Percentiles rank a stretch among this genome's conserved stretches.
phyloP scores from a whole-genome alignment of 2,797 vertebrate species.

The Pitangus sulphuratus region DNA sequence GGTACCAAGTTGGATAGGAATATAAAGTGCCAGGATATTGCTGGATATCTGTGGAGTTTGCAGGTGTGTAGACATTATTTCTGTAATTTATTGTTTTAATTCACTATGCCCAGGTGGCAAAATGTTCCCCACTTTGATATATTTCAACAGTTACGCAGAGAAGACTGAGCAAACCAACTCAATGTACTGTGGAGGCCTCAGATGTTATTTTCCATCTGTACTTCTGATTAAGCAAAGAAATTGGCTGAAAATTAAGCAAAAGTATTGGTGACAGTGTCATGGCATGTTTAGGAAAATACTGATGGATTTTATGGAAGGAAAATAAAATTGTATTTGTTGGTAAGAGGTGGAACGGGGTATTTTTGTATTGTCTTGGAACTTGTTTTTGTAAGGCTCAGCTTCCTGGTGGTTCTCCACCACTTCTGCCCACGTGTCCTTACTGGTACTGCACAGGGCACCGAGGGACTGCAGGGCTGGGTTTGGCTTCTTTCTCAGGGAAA shows the following conservation, averaged over 20 bases:
- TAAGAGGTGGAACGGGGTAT: neutral
- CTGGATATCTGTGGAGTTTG: neutral
- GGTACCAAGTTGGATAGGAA: neutral
- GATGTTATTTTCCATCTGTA: neutral
- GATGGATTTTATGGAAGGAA: neutral
- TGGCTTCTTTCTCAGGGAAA: neutral
- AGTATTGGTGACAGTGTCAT: neutral
- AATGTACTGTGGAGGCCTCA: neutral
- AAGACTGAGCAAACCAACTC: neutral
- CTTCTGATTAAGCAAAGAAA: neutral
- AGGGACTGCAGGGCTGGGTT: neutral
- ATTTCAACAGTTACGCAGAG: neutral
- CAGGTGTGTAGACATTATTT: neutral
- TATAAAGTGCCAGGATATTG: rapidly evolving
- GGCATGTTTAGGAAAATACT: neutral
- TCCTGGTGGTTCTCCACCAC: neutral
- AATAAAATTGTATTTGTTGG: neutral
- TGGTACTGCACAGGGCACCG: neutral
- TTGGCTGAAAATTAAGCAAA: no score
- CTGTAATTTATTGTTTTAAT: neutral
- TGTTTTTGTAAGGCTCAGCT: neutral
- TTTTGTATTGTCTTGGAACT: neutral
- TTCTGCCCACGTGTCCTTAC: neutral
- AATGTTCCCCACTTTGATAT: neutral
- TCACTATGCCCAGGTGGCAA: neutral